Evolutionary conservation across 2,888 invertebrate genomes (phyloP), one percentile per base, ranked within the genome.

Genomic region (Mythimna vitellina): DNA sequence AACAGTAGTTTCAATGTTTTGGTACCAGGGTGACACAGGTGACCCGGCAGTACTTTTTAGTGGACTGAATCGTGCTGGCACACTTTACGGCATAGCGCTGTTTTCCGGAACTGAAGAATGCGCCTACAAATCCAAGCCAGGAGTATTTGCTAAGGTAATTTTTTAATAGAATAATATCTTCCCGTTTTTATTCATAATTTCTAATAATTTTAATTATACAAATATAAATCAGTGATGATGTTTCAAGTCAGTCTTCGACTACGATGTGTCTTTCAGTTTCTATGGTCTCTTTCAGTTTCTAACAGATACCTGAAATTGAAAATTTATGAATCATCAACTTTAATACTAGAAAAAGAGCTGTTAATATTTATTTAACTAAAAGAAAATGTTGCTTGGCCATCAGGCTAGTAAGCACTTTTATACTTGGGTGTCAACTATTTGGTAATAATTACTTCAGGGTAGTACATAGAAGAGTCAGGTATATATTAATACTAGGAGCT

Each of bases 61-160:
- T 70, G 96, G 95, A 1, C 66, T 90, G n/a, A 93, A 92, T 69
- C 88, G 92, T n/a, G 92, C 90, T 0, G 96, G 96, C 6, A 94
- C 94, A 0, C 86, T 96, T 29, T 93, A 84, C 73, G 96, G 96
- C 0, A 93, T 96, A 38, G 96, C 96, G 0, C 76, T 96, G 14
- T 96, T 95, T 83, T 96, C 96, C 6, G 96, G 96, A 53, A 94
- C 95, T 0, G 96, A 95, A 80, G 96, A 96, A 77, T 96, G 96
- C 80, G 93, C 95, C 0, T 93, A 89, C 78, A 96, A 96, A 69
- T 93, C 93, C 0, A 96, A 96, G 54, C 96, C 96, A 25, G 96
- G 96, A 72, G 87, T 96, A 20, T 96, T 92, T 85, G 96, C 96
- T 14, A 94, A 95, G 94, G 96, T 96, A 88, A 20, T 64, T 73